Percentiles rank a stretch among this genome's conserved stretches.
Evolutionary conservation across 2,888 invertebrate genomes (phyloP).

Genomic region (Notocelia uddmanniana): DNA sequence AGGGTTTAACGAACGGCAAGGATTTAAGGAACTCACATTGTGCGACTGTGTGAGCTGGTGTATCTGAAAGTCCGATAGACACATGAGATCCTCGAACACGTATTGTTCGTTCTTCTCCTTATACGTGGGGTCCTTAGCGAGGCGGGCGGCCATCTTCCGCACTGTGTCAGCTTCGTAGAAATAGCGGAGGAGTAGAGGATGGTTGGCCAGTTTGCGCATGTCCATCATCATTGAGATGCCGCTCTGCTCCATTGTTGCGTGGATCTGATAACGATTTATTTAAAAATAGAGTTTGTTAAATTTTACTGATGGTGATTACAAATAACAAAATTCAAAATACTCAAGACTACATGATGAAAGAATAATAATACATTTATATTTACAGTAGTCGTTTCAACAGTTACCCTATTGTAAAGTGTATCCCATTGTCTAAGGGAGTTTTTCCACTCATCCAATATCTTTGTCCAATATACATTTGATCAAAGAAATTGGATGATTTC

Average conservation of each 20-base stretch:
- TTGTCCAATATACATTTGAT: too few relatives aligned
- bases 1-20: too few relatives aligned
- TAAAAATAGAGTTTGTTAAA: too few relatives aligned
- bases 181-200: slow-evolving; percentile 93
- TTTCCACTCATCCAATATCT: too few relatives aligned
- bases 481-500: too few relatives aligned
- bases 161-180: slow-evolving; percentile 89
- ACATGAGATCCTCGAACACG: slow-evolving; percentile 94
- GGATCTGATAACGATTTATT: slow-evolving; percentile 66
- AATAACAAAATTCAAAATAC: too few relatives aligned
- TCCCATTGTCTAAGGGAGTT: too few relatives aligned
- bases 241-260: slow-evolving; percentile 85
- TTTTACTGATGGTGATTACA: too few relatives aligned
- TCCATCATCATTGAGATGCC: slow-evolving; percentile 96
- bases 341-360: too few relatives aligned
- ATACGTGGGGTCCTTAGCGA: slow-evolving; percentile 88
- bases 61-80: slow-evolving; percentile 97
- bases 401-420: too few relatives aligned
- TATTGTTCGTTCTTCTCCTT: slow-evolving; percentile 92
- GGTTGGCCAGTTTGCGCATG: slow-evolving; percentile 97
- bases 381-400: too few relatives aligned
- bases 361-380: too few relatives aligned
- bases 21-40: slow-evolving; percentile 73
- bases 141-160: slow-evolving; percentile 88
- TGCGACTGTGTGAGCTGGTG: slow-evolving; percentile 91